These are phyloP conservation scores for Ellobium chinense DNA, from an alignment of 2,888 invertebrate species.

Conservation along the genomic window DNA sequence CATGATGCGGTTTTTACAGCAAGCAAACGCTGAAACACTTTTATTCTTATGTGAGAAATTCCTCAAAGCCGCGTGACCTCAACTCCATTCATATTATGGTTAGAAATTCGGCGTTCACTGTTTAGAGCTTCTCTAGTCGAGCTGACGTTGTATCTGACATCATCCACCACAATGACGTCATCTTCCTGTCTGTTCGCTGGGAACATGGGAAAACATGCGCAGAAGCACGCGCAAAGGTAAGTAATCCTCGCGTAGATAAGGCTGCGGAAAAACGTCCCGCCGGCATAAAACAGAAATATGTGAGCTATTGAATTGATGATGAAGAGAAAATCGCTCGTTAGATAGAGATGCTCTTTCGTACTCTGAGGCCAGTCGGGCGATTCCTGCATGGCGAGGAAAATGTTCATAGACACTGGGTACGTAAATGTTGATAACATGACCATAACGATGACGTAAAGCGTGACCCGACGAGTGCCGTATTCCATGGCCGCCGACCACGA, in stretches of 20 bases:
- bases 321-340: conserved; percentile 36
- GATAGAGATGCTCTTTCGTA: conserved; percentile 25
- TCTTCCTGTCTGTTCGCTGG: conserved; percentile 2
- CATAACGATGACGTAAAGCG: conserved; percentile 40
- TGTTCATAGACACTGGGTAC: conserved; percentile 36
- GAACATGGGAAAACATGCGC: conserved; percentile 9
- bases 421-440: conserved; percentile 28
- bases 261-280: conserved; percentile 34
- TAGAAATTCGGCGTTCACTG: conserved; percentile 9
- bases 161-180: conserved; percentile 31
- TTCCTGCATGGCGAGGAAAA: conserved; percentile 39
- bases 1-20: no score
- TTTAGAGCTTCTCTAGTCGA: conserved; percentile 23
- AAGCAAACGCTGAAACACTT: no score
- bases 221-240: conserved; percentile 23
- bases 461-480: conserved; percentile 31
- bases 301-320: conserved; percentile 40
- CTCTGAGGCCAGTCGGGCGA: conserved; percentile 31
- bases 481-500: conserved; percentile 1
- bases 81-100: background rate
- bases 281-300: conserved; percentile 36
- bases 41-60: no score
- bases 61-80: no score
- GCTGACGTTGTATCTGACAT: conserved; percentile 26
- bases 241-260: conserved; percentile 29